Conservation (phyloP, 1,140 invertebrate species). For the Conus ventricosus region DNA sequence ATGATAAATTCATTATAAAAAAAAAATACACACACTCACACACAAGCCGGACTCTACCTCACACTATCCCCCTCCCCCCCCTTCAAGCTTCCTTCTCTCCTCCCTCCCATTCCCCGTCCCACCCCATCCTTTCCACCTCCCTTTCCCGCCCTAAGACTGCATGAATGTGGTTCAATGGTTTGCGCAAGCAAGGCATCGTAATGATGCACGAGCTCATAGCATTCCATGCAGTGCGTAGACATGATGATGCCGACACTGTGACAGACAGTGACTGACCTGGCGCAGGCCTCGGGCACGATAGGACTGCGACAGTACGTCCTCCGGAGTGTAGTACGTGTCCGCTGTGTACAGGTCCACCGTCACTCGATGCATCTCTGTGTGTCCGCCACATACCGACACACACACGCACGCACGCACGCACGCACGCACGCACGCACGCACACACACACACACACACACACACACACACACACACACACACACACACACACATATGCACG, state of each 20-base stretch:
- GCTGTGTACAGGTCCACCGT: neutral
- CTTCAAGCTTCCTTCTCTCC: neutral
- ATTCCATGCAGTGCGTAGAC: neutral
- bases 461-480: conserved; percentile 11
- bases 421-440: neutral
- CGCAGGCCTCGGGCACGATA: neutral
- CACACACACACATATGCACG: conserved; percentile 3
- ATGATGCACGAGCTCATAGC: too few species aligned
- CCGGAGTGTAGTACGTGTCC: neutral
- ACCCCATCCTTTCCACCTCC: too few species aligned
- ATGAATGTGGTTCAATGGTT: too few species aligned
- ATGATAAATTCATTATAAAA: too few species aligned
- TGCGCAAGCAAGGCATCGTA: too few species aligned
- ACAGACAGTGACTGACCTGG: neutral
- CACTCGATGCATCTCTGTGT: neutral
- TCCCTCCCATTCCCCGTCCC: too few species aligned
- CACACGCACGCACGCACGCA: neutral
- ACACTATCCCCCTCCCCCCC: neutral
- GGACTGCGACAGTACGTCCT: neutral
- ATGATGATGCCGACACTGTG: neutral
- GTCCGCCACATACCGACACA: neutral
- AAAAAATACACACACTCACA: conserved; percentile 4
- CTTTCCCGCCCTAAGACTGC: too few species aligned
- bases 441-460: neutral
- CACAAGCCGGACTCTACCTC: neutral